phyloP scores from a whole-genome alignment of 2,113 vertebrate genomes.

The Callipepla californica region DNA sequence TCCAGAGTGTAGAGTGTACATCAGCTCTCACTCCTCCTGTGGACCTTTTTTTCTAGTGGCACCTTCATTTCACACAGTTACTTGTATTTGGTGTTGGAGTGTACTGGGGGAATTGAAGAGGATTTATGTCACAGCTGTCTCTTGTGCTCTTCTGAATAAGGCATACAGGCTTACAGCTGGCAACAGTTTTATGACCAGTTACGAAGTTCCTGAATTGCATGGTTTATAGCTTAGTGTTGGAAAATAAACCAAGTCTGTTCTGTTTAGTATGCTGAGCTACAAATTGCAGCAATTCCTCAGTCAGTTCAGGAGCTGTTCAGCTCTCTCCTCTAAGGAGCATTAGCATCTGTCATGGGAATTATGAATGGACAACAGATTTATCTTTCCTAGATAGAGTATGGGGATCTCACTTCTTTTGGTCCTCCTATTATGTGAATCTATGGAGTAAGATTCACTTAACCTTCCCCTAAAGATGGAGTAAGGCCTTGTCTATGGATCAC shows the following conservation, averaged over 20 bases:
- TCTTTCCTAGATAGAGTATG: not conserved
- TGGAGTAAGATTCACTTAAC: not conserved
- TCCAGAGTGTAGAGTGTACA: not conserved
- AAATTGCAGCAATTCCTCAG: not conserved
- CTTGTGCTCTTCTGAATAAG: not conserved
- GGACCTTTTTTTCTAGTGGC: not conserved
- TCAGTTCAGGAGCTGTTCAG: not conserved
- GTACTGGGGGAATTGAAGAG: not conserved
- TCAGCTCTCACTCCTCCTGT: not conserved
- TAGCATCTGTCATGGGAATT: fast-evolving
- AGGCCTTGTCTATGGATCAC: not conserved
- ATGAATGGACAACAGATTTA: not conserved
- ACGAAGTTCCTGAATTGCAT: not conserved
- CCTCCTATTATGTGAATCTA: not conserved
- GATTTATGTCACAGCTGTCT: not conserved
- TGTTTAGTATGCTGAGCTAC: not conserved
- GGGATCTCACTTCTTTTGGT: not conserved
- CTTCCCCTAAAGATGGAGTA: not conserved
- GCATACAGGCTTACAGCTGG: not conserved
- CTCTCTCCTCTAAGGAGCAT: not conserved
- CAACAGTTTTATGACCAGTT: not conserved
- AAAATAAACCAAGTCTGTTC: not conserved
- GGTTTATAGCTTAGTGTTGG: not conserved
- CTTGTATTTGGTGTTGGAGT: not conserved
- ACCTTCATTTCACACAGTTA: not conserved